Conservation (phyloP, 2,113 vertebrate genomes). For the Leptobrachium ailaonicum region DNA sequence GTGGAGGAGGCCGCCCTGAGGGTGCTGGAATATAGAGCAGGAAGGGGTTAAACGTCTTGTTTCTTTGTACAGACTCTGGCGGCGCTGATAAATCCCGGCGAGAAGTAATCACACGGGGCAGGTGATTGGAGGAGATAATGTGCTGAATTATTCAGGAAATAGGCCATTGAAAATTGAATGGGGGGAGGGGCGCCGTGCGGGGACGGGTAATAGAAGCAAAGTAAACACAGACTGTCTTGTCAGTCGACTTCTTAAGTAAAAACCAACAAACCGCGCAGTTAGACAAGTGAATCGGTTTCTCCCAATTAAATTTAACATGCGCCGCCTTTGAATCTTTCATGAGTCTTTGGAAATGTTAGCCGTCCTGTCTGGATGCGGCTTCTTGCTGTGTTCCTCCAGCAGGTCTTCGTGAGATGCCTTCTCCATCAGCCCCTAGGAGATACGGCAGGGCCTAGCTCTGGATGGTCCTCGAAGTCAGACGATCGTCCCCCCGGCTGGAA, state of each 20-base stretch:
- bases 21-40: too few species aligned
- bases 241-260: constrained; percentile 65
- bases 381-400: constrained; percentile 7
- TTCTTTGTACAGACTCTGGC: neutral
- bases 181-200: constrained; percentile 2
- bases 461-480: accelerated
- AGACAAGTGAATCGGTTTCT: constrained; percentile 59
- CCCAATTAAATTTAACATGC: constrained; percentile 76
- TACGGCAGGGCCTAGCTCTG: neutral
- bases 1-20: too few species aligned
- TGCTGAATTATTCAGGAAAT: constrained; percentile 41
- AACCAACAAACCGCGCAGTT: constrained; percentile 59
- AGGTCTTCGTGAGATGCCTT: constrained; percentile 11
- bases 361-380: constrained; percentile 52
- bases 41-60: neutral
- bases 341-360: constrained; percentile 60
- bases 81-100: constrained; percentile 8
- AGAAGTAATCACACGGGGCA: constrained; percentile 1
- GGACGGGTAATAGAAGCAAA: constrained; percentile 7
- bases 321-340: constrained; percentile 71
- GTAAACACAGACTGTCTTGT: constrained; percentile 58
- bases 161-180: constrained; percentile 28
- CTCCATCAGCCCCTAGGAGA: constrained; percentile 27
- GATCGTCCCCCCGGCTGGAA: neutral
- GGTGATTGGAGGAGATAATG: constrained; percentile 19